A percentile compares a stretch with the other conserved stretches of the same genome.
phyloP scores from a whole-genome alignment of 1,140 invertebrate genomes.

The Marisa cornuarietis region DNA sequence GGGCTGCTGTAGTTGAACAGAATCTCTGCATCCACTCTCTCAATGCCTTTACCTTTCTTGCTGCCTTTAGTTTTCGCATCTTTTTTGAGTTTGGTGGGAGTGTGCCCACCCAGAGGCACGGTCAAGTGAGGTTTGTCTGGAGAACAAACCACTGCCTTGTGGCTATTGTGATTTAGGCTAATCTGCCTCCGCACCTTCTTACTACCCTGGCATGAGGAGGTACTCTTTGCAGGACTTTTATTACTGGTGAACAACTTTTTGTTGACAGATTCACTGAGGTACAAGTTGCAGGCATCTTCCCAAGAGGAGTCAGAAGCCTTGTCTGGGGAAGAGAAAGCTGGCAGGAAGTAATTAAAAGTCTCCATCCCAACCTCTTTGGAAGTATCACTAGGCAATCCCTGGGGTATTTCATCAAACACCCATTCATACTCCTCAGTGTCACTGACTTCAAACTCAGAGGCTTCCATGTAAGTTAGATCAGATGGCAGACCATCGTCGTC shows the following conservation, averaged over 20 bases:
- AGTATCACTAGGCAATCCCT: not conserved
- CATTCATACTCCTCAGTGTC: constrained; percentile 14
- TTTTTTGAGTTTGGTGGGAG: not conserved
- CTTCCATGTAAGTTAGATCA: constrained; percentile 21
- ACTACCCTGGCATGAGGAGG: not conserved
- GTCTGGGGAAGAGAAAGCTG: constrained; percentile 26
- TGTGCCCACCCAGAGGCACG: not conserved
- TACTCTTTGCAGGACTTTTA: no score
- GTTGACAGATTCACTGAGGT: constrained; percentile 15
- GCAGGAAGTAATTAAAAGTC: constrained; percentile 16
- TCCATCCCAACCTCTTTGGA: not conserved
- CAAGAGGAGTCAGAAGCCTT: constrained; percentile 33
- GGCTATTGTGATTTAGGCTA: not conserved
- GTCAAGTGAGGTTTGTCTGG: not conserved
- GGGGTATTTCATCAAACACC: constrained; percentile 3
- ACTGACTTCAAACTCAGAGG: constrained; percentile 26
- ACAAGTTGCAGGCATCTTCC: constrained; percentile 33
- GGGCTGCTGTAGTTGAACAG: constrained; percentile 13
- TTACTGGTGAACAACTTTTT: not conserved
- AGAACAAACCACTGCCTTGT: not conserved
- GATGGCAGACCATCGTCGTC: constrained; percentile 20
- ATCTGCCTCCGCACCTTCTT: not conserved
- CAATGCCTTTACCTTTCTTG: not conserved
- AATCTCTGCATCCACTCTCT: constrained; percentile 5
- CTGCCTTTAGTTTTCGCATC: not conserved